A percentile compares a stretch with the other conserved stretches of the same genome.
phyloP scores from a whole-genome alignment of 2,888 invertebrate genomes.

The Agrochola circellaris region DNA sequence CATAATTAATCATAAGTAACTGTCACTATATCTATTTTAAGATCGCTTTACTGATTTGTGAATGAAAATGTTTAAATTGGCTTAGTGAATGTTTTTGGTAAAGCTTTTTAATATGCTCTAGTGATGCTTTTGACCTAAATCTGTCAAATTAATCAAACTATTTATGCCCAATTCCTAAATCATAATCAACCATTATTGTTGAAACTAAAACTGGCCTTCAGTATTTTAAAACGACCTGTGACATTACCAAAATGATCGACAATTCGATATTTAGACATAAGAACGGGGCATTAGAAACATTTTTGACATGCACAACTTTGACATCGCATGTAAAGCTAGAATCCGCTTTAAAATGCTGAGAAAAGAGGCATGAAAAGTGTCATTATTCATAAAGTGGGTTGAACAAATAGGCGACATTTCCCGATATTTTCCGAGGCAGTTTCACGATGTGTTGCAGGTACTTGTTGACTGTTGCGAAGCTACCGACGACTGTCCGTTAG shows the following conservation, averaged over 20 bases:
- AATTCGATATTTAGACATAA: not conserved
- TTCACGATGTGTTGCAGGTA: not conserved
- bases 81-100: not conserved
- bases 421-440: not conserved
- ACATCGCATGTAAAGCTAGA: not conserved
- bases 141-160: not conserved
- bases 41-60: not conserved
- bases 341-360: not conserved
- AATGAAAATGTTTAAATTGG: not conserved
- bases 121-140: no score
- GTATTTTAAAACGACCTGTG: not conserved
- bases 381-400: not conserved
- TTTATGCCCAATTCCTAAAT: not conserved
- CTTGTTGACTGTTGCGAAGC: not conserved
- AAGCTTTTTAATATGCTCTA: not conserved
- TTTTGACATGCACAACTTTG: not conserved
- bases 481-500: conserved; percentile 22
- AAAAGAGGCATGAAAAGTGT: not conserved
- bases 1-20: not conserved
- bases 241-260: not conserved
- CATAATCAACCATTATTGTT: not conserved
- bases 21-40: not conserved
- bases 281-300: not conserved
- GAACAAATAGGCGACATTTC: not conserved
- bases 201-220: not conserved